phyloP scores from a whole-genome alignment of 2,797 vertebrate species.

The Acridotheres tristis region DNA sequence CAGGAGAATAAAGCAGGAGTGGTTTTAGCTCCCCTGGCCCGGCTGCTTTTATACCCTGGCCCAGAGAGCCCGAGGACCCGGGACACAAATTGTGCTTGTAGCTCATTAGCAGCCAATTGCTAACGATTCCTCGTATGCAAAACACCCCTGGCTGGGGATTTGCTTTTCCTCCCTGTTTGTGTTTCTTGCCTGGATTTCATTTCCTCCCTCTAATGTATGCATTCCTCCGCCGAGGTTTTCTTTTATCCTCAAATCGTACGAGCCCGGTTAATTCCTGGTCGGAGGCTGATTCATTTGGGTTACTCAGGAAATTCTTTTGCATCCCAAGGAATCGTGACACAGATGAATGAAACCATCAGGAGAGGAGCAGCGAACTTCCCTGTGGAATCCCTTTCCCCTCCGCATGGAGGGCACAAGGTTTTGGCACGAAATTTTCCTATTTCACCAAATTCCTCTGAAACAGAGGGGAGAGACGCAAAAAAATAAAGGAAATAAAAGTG shows the following conservation, averaged over 20 bases:
- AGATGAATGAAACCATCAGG: not conserved
- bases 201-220: not conserved
- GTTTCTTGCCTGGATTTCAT: not conserved
- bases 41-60: constrained; percentile 34
- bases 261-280: not conserved
- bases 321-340: not conserved
- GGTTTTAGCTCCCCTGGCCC: not conserved
- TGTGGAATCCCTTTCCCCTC: not conserved
- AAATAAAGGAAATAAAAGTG: not conserved
- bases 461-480: not conserved
- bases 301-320: not conserved
- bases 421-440: not conserved
- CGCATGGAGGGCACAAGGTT: rapidly evolving
- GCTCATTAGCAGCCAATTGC: not conserved
- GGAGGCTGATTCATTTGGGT: not conserved
- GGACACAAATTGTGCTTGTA: not conserved
- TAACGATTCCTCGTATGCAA: constrained; percentile 1
- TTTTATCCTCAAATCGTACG: not conserved
- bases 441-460: not conserved
- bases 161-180: not conserved
- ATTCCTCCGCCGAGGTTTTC: not conserved
- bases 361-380: not conserved
- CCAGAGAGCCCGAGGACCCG: not conserved
- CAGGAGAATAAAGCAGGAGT: not conserved
- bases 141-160: not conserved